Percentiles rank a stretch among this genome's conserved stretches.
Evolutionary conservation across 1,140 invertebrate genomes (phyloP).

Genomic region (Aradophagus sp.): DNA sequence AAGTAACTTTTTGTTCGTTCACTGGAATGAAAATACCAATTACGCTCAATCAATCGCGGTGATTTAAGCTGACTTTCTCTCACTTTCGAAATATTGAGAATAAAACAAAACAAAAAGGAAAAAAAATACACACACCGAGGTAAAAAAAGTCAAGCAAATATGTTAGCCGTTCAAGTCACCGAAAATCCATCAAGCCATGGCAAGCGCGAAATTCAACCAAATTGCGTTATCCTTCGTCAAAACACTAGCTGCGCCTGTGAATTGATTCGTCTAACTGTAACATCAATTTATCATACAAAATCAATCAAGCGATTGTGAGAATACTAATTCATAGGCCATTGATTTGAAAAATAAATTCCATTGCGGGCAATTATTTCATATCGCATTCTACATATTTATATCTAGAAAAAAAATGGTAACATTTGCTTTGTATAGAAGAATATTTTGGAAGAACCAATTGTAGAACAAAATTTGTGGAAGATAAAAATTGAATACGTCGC

Average conservation of each 20-base stretch:
- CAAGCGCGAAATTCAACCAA: conserved; percentile 49
- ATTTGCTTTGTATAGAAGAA: conserved; percentile 9
- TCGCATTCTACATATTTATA: no score
- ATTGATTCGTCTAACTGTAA: conserved; percentile 48
- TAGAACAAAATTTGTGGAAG: conserved; percentile 3
- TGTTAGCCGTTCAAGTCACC: conserved; percentile 48
- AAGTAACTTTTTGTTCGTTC: background rate
- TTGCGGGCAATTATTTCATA: conserved; percentile 22
- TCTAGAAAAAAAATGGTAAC: no score
- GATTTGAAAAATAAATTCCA: no score
- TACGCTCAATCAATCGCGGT: conserved; percentile 10
- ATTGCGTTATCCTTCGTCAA: conserved; percentile 56
- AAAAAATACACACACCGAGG: no score
- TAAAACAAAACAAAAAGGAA: no score
- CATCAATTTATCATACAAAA: conserved; percentile 52
- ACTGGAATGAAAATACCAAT: conserved; percentile 6
- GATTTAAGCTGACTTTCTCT: conserved; percentile 24
- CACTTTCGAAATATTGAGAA: conserved; percentile 19
- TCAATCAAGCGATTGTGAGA: conserved; percentile 49
- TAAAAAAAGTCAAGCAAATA: conserved; percentile 42
- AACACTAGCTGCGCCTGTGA: conserved; percentile 36
- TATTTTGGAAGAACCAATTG: conserved; percentile 1
- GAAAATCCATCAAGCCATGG: conserved; percentile 52
- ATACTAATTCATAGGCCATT: conserved; percentile 47
- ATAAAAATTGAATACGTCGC: conserved; percentile 19